phyloP scores from a whole-genome alignment of 2,797 vertebrate genomes.

The Luscinia luscinia region DNA sequence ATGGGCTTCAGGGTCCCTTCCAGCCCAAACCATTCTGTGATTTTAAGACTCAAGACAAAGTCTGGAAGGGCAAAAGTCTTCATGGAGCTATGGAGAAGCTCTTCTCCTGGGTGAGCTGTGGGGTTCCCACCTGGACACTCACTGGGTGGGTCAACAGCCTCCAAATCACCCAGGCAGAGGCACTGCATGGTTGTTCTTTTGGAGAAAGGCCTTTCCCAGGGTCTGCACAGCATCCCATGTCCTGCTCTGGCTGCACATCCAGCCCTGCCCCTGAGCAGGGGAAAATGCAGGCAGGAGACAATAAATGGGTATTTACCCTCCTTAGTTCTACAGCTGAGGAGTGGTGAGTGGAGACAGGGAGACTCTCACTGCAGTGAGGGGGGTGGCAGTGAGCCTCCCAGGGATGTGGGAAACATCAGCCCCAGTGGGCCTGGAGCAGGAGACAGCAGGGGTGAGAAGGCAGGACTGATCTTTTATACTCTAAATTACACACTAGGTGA shows the following conservation, averaged over 20 bases:
- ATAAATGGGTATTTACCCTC: neutral
- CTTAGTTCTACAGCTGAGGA: neutral
- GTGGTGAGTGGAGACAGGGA: neutral
- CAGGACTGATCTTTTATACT: no score
- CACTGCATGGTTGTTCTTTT: neutral
- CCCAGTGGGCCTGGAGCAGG: neutral
- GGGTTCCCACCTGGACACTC: neutral
- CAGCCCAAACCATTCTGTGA: neutral
- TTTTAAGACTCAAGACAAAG: neutral
- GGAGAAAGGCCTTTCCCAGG: neutral
- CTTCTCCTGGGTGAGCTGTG: neutral
- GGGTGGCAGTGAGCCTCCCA: neutral
- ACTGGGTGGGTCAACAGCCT: neutral
- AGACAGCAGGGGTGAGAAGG: rapidly evolving
- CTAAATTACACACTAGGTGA: no score
- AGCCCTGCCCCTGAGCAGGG: neutral
- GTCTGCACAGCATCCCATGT: neutral
- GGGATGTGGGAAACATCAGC: neutral
- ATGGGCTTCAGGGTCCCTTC: rapidly evolving
- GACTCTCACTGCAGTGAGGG: neutral
- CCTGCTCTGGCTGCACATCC: neutral
- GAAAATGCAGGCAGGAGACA: neutral
- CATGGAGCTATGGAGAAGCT: neutral
- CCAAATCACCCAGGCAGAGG: neutral
- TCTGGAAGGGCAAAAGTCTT: neutral